Base-by-base conservation (phyloP, 2,888 invertebrate species). In the Drosophila paranaensis region DNA sequence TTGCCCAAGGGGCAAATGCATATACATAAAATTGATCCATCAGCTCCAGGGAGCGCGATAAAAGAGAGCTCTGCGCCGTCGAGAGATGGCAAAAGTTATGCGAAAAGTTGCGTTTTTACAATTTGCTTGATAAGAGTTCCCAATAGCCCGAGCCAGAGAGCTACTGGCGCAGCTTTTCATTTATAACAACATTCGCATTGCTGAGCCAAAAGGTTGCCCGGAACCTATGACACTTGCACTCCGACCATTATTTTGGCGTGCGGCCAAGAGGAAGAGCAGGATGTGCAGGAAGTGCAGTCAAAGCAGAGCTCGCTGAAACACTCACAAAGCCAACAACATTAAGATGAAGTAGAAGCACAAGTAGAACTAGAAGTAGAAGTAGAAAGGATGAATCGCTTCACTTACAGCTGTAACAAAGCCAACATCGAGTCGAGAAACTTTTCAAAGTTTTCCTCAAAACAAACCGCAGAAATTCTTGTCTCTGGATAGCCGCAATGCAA, bases 401-500 rank as follows among this genome's bases (percentile, higher is more conserved):
- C 51, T 74, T 55, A 45, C 57, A 54, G 51, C 30, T 46, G 33
- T n/a, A 54, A 54, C 57, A 64, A 72, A 63, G 30, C 37, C 35
- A 27, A 30, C 45, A 64, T 13, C 25, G 35, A 54, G 45, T n/a
- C 48, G 53, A 65, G 42, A 69, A 77, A 86, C 61, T 86, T 86
- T 79, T 56, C 65, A 30, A 54, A 67, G 54, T 66, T 66, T 54
- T 67, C 61, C 50, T 20, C 46, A 74, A 80, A 79, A 72, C 79
- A 81, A 75, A 71, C 70, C 80, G 51, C 69, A 74, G 69, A 57
- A 83, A 83, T 73, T 50, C 68, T 53, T 75, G 69, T 64, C 71
- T 60, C 61, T 71, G 82, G 79, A 81, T 78, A 71, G 69, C 84
- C 79, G 68, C 82, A 87, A 81, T 75, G 82, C 87, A 87, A 84